Evolutionary conservation across 2,113 vertebrate genomes (phyloP).

Genomic region (Alouatta palliata): DNA sequence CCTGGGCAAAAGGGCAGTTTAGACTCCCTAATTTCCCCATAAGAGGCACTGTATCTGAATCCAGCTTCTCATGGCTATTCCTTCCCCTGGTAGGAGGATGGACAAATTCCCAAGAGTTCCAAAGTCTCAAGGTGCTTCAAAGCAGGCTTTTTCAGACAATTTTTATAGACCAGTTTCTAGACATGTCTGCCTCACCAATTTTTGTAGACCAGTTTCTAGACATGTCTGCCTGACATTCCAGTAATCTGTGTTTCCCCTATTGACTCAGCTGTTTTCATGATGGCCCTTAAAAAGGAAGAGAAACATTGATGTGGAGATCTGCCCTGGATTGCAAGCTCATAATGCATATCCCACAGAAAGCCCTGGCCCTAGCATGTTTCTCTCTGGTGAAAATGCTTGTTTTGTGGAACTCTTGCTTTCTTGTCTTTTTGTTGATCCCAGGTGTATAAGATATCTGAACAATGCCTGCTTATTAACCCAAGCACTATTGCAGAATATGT

Average conservation of each 20-base stretch:
- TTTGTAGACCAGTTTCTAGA: neutral
- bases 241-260: neutral
- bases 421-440: neutral
- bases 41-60: neutral
- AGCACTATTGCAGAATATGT: neutral
- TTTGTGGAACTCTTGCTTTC: neutral
- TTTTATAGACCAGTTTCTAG: neutral
- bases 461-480: neutral
- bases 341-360: neutral
- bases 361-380: neutral
- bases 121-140: neutral
- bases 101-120: neutral
- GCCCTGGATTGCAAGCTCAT: neutral
- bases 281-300: neutral
- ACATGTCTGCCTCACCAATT: neutral
- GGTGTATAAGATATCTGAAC: neutral
- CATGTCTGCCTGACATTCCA: neutral
- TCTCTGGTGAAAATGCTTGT: neutral
- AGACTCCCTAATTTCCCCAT: neutral
- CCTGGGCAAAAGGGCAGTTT: neutral
- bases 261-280: neutral
- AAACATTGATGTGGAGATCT: neutral
- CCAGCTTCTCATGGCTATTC: neutral
- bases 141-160: neutral
- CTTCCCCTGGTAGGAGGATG: neutral